phyloP scores from a whole-genome alignment of 2,797 vertebrate genomes.

The Gymnopithys bicolor region DNA sequence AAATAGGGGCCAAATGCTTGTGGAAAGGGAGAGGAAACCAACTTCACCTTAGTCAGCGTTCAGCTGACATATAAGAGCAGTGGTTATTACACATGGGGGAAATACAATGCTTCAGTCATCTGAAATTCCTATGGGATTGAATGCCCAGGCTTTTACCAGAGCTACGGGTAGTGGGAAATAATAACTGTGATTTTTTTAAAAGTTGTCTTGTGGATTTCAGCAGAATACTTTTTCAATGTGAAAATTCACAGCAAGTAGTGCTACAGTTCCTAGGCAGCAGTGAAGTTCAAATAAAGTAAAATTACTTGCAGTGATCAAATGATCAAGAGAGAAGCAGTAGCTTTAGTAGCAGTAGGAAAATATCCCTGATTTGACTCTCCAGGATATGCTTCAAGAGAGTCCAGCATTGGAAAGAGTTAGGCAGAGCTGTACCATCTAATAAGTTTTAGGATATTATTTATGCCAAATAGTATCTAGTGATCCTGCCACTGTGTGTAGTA shows the following conservation, averaged over 20 bases:
- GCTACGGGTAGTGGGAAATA: background rate
- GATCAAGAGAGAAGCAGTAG: background rate
- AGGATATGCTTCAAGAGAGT: background rate
- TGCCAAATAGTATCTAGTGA: background rate
- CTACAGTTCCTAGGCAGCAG: background rate
- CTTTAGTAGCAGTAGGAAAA: background rate
- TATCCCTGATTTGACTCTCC: background rate
- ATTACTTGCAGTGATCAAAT: background rate
- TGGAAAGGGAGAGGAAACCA: background rate
- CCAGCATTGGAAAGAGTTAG: background rate
- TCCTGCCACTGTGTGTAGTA: background rate
- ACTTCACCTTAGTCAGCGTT: background rate
- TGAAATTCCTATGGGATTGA: conserved; percentile 23
- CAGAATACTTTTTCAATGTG: background rate
- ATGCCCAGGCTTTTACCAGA: background rate
- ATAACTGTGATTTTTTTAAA: background rate
- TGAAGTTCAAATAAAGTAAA: background rate
- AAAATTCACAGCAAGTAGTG: background rate
- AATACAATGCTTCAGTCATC: conserved; percentile 36
- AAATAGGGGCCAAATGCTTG: background rate
- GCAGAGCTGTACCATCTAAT: background rate
- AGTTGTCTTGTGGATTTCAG: background rate
- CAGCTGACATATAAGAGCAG: background rate
- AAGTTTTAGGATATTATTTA: background rate
- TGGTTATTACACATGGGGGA: background rate